phyloP scores from a whole-genome alignment of 2,888 invertebrate species.

The Dione juno region DNA sequence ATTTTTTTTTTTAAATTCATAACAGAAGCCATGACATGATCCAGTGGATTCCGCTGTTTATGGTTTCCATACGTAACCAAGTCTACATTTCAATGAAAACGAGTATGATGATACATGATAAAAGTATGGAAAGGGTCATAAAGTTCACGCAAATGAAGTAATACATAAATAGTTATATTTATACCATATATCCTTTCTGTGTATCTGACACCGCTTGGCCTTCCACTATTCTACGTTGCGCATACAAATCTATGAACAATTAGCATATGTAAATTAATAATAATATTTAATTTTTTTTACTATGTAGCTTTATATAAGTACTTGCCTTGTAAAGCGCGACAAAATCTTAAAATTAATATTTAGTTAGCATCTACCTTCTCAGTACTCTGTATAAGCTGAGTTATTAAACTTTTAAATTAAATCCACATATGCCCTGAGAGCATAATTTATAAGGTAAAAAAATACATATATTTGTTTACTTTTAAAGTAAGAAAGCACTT shows the following conservation, averaged over 20 bases:
- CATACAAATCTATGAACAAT: slow-evolving; percentile 10
- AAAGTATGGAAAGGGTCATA: not conserved
- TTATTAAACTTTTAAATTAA: not conserved
- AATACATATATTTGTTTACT: not conserved
- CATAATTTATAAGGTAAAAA: not conserved
- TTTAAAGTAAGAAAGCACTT: not conserved
- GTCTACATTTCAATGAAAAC: too few relatives aligned
- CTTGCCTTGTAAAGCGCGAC: too few relatives aligned
- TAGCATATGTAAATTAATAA: not conserved
- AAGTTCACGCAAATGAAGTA: not conserved
- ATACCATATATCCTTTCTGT: slow-evolving; percentile 30
- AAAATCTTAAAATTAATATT: not conserved
- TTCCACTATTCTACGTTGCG: slow-evolving; percentile 9
- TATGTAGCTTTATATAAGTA: not conserved
- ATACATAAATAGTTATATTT: not conserved
- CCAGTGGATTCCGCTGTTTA: not conserved
- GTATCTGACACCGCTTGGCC: not conserved
- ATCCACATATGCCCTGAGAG: not conserved
- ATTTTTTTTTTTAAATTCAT: not conserved
- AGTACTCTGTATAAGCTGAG: not conserved
- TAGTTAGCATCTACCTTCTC: not conserved
- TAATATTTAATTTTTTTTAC: not conserved
- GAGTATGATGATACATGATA: not conserved
- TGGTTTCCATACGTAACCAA: not conserved
- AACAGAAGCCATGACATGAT: not conserved